A percentile compares a stretch with the other conserved stretches of the same genome.
Conservation (phyloP, 2,797 vertebrate species). For the Sebastes melanostomus region DNA sequence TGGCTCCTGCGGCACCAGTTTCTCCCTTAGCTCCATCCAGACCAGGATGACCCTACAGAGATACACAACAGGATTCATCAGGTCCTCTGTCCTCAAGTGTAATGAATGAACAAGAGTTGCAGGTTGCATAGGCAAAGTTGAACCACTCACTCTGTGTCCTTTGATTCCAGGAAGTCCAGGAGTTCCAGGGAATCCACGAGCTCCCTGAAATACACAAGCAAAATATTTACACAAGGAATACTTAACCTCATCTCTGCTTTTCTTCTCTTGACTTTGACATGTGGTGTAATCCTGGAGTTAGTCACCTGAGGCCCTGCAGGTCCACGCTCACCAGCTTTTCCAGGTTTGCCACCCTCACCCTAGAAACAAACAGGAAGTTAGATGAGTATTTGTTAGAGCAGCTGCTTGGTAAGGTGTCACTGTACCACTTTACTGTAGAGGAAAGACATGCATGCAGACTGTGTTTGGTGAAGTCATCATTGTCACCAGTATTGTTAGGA, state of each 20-base stretch:
- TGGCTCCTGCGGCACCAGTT: conserved; percentile 89
- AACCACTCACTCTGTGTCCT: conserved; percentile 92
- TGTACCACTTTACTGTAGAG: background rate
- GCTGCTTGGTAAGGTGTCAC: background rate
- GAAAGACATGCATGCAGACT: background rate
- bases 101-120: background rate
- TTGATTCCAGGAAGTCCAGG: conserved; percentile 98
- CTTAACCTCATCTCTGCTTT: background rate
- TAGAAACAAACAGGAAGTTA: conserved; percentile 56
- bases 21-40: conserved; percentile 95
- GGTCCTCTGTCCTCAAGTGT: background rate
- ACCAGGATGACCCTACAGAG: conserved; percentile 91
- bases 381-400: background rate
- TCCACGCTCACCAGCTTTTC: conserved; percentile 93
- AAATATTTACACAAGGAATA: background rate
- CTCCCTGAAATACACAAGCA: conserved; percentile 82
- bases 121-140: background rate
- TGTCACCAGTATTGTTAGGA: background rate
- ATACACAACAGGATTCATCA: conserved; percentile 25
- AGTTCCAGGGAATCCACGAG: conserved; percentile 96
- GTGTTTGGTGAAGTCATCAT: background rate
- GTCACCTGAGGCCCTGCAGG: conserved; percentile 92
- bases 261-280: background rate
- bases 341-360: conserved; percentile 94
- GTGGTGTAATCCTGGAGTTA: background rate